A percentile compares a stretch with the other conserved stretches of the same genome.
These are phyloP conservation scores for Tilapia sparmanii DNA, from an alignment of 2,113 vertebrate species.

Conservation along the genomic window DNA sequence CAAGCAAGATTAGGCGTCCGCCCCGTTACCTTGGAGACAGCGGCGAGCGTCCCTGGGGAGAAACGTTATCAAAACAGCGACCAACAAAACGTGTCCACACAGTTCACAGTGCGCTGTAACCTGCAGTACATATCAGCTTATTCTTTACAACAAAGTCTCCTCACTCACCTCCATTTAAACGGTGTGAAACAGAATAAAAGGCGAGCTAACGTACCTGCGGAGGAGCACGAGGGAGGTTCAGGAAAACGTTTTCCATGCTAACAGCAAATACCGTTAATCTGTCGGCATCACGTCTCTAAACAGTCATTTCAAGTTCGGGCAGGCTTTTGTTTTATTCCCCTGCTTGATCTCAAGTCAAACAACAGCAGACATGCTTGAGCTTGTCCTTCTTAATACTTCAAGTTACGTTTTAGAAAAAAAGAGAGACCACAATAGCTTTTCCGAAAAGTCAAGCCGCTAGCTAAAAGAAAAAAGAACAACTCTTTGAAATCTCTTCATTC, in stretches of 20 bases:
- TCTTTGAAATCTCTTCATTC: not conserved
- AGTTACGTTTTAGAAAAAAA: not conserved
- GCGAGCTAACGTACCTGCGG: not conserved
- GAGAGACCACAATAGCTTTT: not conserved
- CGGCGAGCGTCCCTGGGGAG: slow-evolving; percentile 34
- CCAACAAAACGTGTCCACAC: slow-evolving; percentile 4
- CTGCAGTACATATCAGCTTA: not conserved
- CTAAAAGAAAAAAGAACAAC: not conserved
- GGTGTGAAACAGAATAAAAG: not conserved
- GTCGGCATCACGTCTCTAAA: not conserved
- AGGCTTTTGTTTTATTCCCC: slow-evolving; percentile 1
- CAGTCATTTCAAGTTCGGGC: slow-evolving; percentile 4
- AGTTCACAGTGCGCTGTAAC: not conserved
- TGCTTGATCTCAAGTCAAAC: not conserved
- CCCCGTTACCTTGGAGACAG: slow-evolving; percentile 69
- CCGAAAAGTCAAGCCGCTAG: not conserved
- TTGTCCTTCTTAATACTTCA: not conserved
- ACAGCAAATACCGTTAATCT: not conserved
- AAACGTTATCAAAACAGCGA: slow-evolving; percentile 44
- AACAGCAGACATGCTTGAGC: slow-evolving; percentile 20
- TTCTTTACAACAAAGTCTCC: not conserved
- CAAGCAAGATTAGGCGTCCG: slow-evolving; percentile 41
- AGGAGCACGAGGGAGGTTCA: not conserved
- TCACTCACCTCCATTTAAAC: not conserved
- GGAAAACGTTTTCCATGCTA: not conserved